These are phyloP conservation scores for Brenthis hecate DNA, from an alignment of 2,888 invertebrate species.

Conservation along the genomic window DNA sequence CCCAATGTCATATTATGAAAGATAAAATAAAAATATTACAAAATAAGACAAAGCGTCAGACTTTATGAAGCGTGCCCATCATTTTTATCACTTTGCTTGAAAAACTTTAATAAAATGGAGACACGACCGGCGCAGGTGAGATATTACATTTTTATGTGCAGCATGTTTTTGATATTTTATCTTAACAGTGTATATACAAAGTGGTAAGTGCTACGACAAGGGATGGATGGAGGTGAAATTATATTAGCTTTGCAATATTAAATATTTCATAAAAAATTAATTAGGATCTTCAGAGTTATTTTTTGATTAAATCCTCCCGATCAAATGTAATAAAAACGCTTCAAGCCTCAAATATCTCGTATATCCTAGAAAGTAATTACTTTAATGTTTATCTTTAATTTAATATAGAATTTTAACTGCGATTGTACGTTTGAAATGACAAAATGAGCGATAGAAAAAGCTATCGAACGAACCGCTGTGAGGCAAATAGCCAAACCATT, in stretches of 20 bases:
- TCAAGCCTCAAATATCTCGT: not conserved
- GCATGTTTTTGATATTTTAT: constrained; percentile 63
- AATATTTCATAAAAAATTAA: constrained; percentile 10
- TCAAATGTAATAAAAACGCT: not conserved
- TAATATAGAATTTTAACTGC: not conserved
- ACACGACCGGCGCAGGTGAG: constrained; percentile 57
- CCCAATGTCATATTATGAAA: constrained; percentile 23
- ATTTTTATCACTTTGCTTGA: constrained; percentile 75
- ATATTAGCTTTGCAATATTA: constrained; percentile 1
- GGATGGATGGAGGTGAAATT: not conserved
- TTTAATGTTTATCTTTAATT: not conserved
- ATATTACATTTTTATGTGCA: constrained; percentile 70
- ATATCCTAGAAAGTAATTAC: constrained; percentile 1
- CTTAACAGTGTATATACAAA: constrained; percentile 28
- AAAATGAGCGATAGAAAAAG: constrained; percentile 42
- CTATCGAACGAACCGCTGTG: constrained; percentile 38
- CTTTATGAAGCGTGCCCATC: constrained; percentile 60
- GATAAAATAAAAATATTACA: constrained; percentile 51
- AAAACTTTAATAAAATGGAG: constrained; percentile 75
- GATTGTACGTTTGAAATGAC: constrained; percentile 35
- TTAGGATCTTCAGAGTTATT: not conserved
- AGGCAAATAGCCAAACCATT: constrained; percentile 58
- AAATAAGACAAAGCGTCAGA: constrained; percentile 62
- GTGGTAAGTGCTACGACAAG: constrained; percentile 11
- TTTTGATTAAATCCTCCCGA: constrained; percentile 6